Percentiles rank a stretch among this genome's conserved stretches.
These are phyloP conservation scores for Hyaena hyaena DNA, from an alignment of 2,113 vertebrate species.

Conservation along the genomic window DNA sequence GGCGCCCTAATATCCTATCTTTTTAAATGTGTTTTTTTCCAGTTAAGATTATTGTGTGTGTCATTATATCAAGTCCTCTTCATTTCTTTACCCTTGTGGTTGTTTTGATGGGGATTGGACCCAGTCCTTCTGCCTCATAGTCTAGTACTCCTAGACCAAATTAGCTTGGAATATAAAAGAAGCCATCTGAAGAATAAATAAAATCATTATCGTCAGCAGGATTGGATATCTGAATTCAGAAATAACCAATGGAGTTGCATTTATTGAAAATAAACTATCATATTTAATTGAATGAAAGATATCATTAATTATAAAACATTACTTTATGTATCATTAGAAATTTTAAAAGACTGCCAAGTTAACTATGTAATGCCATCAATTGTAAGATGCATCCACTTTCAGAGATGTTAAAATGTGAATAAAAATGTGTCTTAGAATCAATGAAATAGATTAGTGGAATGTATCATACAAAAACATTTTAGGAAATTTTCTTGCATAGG, in stretches of 20 bases:
- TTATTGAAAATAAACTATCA: slow-evolving; percentile 36
- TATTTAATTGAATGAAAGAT: slow-evolving; percentile 34
- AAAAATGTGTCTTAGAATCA: background rate
- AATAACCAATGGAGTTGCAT: background rate
- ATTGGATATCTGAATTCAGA: background rate
- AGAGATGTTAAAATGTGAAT: slow-evolving; percentile 30
- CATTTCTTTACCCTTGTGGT: background rate
- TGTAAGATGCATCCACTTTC: slow-evolving; percentile 13
- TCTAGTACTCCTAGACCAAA: background rate
- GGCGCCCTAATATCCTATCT: background rate
- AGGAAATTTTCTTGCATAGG: background rate
- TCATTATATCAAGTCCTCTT: background rate
- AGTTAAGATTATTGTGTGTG: background rate
- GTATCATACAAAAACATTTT: background rate
- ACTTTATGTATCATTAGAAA: slow-evolving; percentile 44
- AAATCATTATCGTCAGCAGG: background rate
- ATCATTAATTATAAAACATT: background rate
- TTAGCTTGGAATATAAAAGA: background rate
- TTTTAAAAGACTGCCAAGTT: background rate
- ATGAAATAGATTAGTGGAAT: background rate
- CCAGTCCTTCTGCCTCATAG: background rate
- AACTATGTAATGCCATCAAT: background rate
- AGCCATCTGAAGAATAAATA: background rate
- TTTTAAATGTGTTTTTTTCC: background rate
- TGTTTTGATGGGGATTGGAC: background rate